Conservation (phyloP, 1,140 invertebrate genomes). For the Triops longicaudatus region DNA sequence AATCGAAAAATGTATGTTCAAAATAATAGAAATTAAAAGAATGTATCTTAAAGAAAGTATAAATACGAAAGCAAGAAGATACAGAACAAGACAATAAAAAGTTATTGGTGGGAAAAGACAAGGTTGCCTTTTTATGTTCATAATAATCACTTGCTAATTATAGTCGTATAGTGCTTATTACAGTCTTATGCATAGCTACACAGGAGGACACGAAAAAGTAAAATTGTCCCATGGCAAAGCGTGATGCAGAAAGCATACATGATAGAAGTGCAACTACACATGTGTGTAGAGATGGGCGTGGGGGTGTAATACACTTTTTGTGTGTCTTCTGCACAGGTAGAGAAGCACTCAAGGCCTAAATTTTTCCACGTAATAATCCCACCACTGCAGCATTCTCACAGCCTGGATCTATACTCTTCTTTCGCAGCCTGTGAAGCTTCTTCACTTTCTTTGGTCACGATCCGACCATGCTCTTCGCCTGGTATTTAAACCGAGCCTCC, state of each 20-base stretch:
- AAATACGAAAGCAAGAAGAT: no score
- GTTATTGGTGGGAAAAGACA: neutral
- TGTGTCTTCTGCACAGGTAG: neutral
- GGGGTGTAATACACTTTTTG: neutral
- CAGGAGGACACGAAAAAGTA: neutral
- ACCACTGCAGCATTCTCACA: neutral
- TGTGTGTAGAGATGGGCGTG: neutral
- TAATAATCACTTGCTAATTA: neutral
- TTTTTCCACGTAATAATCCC: neutral
- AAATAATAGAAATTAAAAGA: no score
- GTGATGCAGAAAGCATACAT: neutral
- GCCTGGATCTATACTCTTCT: neutral
- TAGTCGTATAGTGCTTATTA: neutral
- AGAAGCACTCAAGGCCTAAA: neutral
- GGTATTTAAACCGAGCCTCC: neutral
- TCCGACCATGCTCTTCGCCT: neutral
- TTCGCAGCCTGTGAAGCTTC: neutral
- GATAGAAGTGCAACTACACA: neutral
- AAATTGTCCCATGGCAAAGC: neutral
- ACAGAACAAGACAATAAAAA: neutral
- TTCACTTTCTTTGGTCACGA: slow-evolving; percentile 12
- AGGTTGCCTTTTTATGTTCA: neutral
- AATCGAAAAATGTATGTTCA: no score
- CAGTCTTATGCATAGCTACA: neutral
- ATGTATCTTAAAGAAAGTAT: no score